A percentile compares a stretch with the other conserved stretches of the same genome.
phyloP scores from a whole-genome alignment of 2,888 invertebrate genomes.

The Arge pagana region DNA sequence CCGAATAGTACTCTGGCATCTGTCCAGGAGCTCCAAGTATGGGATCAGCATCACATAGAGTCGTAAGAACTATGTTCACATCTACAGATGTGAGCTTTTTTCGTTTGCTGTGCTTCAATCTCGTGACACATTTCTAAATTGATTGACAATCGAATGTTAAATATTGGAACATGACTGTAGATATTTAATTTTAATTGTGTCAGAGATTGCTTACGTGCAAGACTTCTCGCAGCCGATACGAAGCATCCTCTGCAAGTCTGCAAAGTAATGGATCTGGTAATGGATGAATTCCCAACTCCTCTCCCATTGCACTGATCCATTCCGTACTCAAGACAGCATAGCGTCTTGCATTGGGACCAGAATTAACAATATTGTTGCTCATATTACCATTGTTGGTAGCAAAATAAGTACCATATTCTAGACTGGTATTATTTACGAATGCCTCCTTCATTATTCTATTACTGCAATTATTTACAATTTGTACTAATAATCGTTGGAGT shows the following conservation, averaged over 20 bases:
- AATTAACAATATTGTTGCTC: slow-evolving; percentile 35
- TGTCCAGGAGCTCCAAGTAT: slow-evolving; percentile 49
- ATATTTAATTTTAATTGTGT: background rate
- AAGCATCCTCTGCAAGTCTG: slow-evolving; percentile 54
- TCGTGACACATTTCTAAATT: slow-evolving; percentile 53
- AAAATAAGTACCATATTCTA: slow-evolving; percentile 48
- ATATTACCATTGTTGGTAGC: slow-evolving; percentile 49
- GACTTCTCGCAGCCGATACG: slow-evolving; percentile 53
- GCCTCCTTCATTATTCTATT: slow-evolving; percentile 56
- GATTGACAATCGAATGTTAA: background rate
- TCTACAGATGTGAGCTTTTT: slow-evolving; percentile 47
- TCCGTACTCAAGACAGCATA: slow-evolving; percentile 54
- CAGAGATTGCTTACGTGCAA: slow-evolving; percentile 42
- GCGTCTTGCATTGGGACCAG: slow-evolving; percentile 43
- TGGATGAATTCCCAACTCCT: slow-evolving; percentile 53
- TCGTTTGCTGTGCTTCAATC: slow-evolving; percentile 52
- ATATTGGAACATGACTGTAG: background rate
- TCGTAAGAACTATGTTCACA: slow-evolving; percentile 52
- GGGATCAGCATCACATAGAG: slow-evolving; percentile 53
- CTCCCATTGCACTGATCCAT: slow-evolving; percentile 53
- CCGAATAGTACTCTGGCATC: slow-evolving; percentile 50
- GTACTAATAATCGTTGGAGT: too few relatives aligned
- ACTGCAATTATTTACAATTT: too few relatives aligned
- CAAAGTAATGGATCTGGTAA: slow-evolving; percentile 48
- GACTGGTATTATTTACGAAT: slow-evolving; percentile 39